These are phyloP conservation scores for Cetoscarus ocellatus DNA, from an alignment of 2,797 vertebrate species.

Conservation along the genomic window DNA sequence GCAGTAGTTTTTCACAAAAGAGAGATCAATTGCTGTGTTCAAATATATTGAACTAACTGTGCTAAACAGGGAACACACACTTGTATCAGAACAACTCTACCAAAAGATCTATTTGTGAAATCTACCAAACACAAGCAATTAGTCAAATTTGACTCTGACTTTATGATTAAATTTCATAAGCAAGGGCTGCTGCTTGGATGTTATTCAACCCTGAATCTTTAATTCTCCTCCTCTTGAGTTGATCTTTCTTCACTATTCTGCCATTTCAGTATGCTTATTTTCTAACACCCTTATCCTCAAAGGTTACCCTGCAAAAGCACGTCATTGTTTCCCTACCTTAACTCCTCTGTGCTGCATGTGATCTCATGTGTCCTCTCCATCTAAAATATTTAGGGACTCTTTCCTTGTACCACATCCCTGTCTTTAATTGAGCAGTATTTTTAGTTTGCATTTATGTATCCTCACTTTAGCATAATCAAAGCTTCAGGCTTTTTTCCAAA, in stretches of 20 bases:
- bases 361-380: background rate
- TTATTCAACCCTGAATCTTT: background rate
- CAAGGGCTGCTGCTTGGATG: constrained; percentile 27
- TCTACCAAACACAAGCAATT: background rate
- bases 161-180: constrained; percentile 14
- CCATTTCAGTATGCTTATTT: background rate
- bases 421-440: constrained; percentile 6
- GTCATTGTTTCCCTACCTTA: background rate
- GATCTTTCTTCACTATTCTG: constrained; percentile 5
- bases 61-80: no score
- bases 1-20: no score
- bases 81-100: no score
- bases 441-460: background rate
- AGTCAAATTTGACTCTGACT: background rate
- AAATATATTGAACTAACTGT: no score
- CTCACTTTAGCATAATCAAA: constrained; percentile 14
- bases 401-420: background rate
- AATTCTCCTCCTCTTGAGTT: constrained; percentile 33
- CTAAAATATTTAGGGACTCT: constrained; percentile 12
- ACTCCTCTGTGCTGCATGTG: background rate
- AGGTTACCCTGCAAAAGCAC: background rate
- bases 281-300: background rate
- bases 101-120: no score
- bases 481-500: constrained; percentile 3
- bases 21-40: no score